Evolutionary conservation across 2,888 invertebrate species (phyloP), one percentile per base, ranked within the genome.

Genomic region (Gortyna flavago): DNA sequence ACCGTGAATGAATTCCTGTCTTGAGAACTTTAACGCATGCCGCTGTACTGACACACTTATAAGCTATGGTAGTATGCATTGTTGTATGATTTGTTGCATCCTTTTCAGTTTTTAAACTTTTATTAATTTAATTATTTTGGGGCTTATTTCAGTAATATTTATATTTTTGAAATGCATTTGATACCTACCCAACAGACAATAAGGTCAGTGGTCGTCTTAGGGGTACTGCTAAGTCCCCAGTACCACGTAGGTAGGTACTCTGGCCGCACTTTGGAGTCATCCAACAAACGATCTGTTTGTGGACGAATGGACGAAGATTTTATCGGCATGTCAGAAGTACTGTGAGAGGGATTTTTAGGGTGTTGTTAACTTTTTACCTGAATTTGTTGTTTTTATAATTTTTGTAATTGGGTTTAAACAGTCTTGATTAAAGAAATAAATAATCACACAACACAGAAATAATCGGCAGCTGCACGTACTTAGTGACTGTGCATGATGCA

Each of bases 21-120:
- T 44, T 35, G 77, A 29, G 21, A 76, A 32, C 6, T 11, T 62
- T n/a, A n/a, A n/a, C n/a, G n/a, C n/a, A n/a, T n/a, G n/a, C n/a
- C n/a, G n/a, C n/a, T n/a, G n/a, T n/a, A n/a, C n/a, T n/a, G n/a
- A n/a, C n/a, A n/a, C n/a, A n/a, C n/a, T n/a, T n/a, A n/a, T n/a
- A n/a, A n/a, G n/a, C n/a, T n/a, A n/a, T n/a, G n/a, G n/a, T n/a
- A n/a, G n/a, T n/a, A n/a, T n/a, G n/a, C n/a, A n/a, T n/a, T n/a
- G n/a, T n/a, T n/a, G n/a, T n/a, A n/a, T n/a, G n/a, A n/a, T n/a
- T n/a, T n/a, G n/a, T n/a, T n/a, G n/a, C n/a, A n/a, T n/a, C n/a
- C n/a, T n/a, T n/a, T n/a, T n/a, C n/a, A n/a, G n/a, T n/a, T n/a
- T n/a, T n/a, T n/a, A n/a, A n/a, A n/a, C n/a, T n/a, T n/a, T n/a